phyloP scores from a whole-genome alignment of 2,888 invertebrate species.

The Ichneumoninae sp. region DNA sequence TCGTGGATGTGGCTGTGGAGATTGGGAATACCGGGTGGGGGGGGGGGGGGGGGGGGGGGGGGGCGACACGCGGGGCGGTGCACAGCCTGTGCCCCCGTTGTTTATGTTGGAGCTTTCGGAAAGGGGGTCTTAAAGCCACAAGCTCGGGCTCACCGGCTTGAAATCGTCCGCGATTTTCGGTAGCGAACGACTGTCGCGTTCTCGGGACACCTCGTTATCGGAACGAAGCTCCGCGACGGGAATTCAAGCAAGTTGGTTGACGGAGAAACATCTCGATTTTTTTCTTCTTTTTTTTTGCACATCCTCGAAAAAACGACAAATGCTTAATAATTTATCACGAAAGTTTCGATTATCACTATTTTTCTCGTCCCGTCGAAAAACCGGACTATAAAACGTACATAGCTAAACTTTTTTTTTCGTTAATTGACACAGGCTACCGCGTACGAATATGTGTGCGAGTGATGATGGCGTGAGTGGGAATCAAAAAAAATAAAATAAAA shows the following conservation, averaged over 20 bases:
- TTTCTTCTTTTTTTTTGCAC: slow-evolving; percentile 57
- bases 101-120: slow-evolving; percentile 49
- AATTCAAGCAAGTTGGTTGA: slow-evolving; percentile 20
- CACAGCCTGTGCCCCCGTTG: too few relatives aligned
- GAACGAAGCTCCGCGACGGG: not conserved
- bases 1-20: slow-evolving; percentile 40
- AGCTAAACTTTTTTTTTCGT: slow-evolving; percentile 62
- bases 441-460: slow-evolving; percentile 68
- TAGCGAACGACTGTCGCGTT: not conserved
- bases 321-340: slow-evolving; percentile 65
- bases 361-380: slow-evolving; percentile 46
- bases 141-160: not conserved
- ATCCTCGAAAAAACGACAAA: slow-evolving; percentile 36
- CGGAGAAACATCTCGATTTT: slow-evolving; percentile 2
- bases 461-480: slow-evolving; percentile 22
- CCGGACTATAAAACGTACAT: slow-evolving; percentile 55
- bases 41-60: too few relatives aligned
- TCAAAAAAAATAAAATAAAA: not conserved
- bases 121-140: not conserved
- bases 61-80: too few relatives aligned
- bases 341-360: slow-evolving; percentile 64
- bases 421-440: slow-evolving; percentile 79
- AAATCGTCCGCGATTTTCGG: not conserved
- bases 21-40: slow-evolving; percentile 36
- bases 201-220: not conserved